Base-by-base conservation (phyloP, 2,113 vertebrate species). In the Corythaeola cristata region DNA sequence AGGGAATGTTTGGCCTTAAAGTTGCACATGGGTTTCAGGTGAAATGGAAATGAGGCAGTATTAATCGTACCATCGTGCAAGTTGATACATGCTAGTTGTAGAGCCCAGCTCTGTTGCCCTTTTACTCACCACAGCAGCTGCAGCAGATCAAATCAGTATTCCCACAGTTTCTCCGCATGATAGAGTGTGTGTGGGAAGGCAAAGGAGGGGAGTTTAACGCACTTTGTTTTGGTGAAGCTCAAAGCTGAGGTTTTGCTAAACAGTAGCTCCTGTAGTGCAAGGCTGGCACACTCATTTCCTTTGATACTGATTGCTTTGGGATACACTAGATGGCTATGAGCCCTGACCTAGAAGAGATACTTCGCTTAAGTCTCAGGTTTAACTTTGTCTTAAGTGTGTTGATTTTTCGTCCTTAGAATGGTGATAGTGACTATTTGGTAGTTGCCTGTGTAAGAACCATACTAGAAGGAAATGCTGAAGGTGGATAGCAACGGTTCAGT, bases 161-260 rank as follows among this genome's bases (percentile, higher is more conserved):
- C 72, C 93, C 93, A 92, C 91, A 95, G 83, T 89, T 80, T 73
- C 75, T 90, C 83, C 78, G 62, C 63, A 6, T 35, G 83, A 87
- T 93, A 18, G 35, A 68, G 79, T 9, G 30, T 50, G 77, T 58
- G 85, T 85, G 79, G 91, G 85, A 90, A 83, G 75, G 52, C 45
- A 69, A 85, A 68, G 74, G 77, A 91, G 77, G 85, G 74, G 82
- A 93, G 75, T 12, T 12, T 85, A 74, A 80, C 79, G 83, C 82
- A 59, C 85, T 73, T 27, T 9, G 58, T 76, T 85, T 72, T 68
- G 85, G 53, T 90, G 88, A 92, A 96, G 95, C 88, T 87, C 20
- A 11, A 89, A 94, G 72, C 60, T 71, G 83, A 84, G 82, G 39
- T 63, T 92, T 49, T 79, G 67, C 72, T 94, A 39, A 44, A 60